phyloP scores from a whole-genome alignment of 2,113 vertebrate genomes.

The Eublepharis macularius region DNA sequence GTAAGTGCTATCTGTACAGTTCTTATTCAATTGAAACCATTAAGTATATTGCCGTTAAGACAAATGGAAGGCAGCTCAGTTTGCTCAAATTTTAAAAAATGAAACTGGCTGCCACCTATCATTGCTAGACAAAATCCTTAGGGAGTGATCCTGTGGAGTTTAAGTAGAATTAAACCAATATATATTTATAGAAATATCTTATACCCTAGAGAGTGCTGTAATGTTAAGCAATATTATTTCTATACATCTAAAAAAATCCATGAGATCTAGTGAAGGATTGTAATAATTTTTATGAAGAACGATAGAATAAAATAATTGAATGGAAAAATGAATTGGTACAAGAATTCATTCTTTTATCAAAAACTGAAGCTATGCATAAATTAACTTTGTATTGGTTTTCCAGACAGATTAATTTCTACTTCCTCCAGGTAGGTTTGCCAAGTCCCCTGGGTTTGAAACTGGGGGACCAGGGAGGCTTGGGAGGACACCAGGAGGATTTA shows the following conservation, averaged over 20 bases:
- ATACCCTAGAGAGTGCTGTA: not conserved
- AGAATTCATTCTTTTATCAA: not conserved
- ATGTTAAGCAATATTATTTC: slow-evolving; percentile 13
- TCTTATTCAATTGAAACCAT: slow-evolving; percentile 7
- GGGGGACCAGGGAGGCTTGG: no score
- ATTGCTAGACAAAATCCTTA: slow-evolving; percentile 15
- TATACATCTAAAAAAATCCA: slow-evolving; percentile 1
- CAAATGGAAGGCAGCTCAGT: not conserved
- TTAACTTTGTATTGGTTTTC: not conserved
- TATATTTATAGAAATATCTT: slow-evolving; percentile 20
- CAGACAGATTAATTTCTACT: not conserved
- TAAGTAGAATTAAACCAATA: slow-evolving; percentile 26
- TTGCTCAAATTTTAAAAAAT: slow-evolving; percentile 20
- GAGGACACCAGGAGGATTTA: no score
- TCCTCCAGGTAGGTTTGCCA: no score
- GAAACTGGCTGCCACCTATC: slow-evolving; percentile 8
- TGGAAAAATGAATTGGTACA: not conserved
- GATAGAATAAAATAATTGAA: slow-evolving; percentile 1
- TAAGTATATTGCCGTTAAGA: not conserved
- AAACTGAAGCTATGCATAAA: slow-evolving; percentile 6
- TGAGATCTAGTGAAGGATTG: not conserved
- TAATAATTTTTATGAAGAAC: not conserved
- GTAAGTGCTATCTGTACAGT: not conserved
- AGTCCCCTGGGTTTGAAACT: no score
- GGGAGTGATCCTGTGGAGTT: slow-evolving; percentile 4